Evolutionary conservation across 2,888 invertebrate genomes (phyloP).

Genomic region (Celastrina argiolus): DNA sequence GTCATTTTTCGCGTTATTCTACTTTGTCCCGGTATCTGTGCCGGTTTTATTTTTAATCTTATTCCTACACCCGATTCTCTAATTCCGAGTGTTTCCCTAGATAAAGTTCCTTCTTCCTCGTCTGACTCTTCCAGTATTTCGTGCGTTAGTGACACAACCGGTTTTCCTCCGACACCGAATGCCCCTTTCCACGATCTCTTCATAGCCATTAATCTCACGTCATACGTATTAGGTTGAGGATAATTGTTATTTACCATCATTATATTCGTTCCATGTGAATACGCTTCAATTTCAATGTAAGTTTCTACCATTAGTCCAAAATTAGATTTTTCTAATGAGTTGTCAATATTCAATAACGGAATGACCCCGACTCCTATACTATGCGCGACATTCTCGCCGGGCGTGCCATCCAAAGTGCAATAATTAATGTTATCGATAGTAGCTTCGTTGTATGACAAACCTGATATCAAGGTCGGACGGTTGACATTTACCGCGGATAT

Average conservation of each 20-base stretch:
- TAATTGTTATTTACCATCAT: slow-evolving; percentile 8
- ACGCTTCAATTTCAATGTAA: slow-evolving; percentile 1
- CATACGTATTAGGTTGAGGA: slow-evolving; percentile 16
- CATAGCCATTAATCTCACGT: background rate
- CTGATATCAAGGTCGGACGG: slow-evolving; percentile 1
- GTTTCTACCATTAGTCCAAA: slow-evolving; percentile 3
- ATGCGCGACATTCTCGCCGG: background rate
- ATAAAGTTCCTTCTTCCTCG: background rate
- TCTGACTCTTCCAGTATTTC: slow-evolving; percentile 8
- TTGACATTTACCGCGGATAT: slow-evolving; percentile 16
- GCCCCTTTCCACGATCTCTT: slow-evolving; percentile 7
- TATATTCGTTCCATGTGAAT: slow-evolving; percentile 10
- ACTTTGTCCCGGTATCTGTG: slow-evolving; percentile 3
- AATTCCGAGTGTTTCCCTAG: background rate
- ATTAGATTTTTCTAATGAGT: background rate
- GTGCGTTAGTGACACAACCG: slow-evolving; percentile 8
- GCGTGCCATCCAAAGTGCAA: background rate
- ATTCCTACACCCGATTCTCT: background rate
- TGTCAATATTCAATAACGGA: background rate
- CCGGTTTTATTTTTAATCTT: background rate
- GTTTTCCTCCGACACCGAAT: slow-evolving; percentile 5
- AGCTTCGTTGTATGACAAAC: background rate
- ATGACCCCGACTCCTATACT: background rate
- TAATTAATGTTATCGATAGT: slow-evolving; percentile 16
- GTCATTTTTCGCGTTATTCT: slow-evolving; percentile 13